Base-by-base conservation (phyloP, 1,140 invertebrate genomes). In the Zaprionus africanus region DNA sequence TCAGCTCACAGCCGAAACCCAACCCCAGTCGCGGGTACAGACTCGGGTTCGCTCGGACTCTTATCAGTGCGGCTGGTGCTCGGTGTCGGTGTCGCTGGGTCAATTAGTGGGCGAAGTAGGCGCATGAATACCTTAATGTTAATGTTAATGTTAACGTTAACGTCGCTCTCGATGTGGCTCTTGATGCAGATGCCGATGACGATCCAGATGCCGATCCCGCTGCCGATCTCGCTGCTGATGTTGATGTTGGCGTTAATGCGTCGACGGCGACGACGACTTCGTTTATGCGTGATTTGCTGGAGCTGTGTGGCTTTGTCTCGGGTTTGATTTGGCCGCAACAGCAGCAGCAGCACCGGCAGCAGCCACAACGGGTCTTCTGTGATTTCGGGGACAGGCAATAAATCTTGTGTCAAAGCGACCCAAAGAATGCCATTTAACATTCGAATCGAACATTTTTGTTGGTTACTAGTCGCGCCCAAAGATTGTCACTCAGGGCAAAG, bases 61-160 rank as follows among this genome's bases (percentile, higher is more conserved):
- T 81, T 86, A 78, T 78, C 78, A 84, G 56, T 60, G 1, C 19
- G 46, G 26, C 61, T 60, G 49, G 31, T 76, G 36, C 34, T 34
- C 7, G 46, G 53, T 59, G 57, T 66, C 79, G 71, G 78, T 82
- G 77, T 90, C 61, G 81, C 68, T 77, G 81, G 70, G 71, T 90
- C 86, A 90, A 90, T 90, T 90, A 90, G 86, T 86, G 87, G 86
- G 87, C 86, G 87, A 90, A 73, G 82, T 90, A 76, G 87, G 82
- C 82, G 86, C 86, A 90, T 90, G 90, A 90, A 90, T 90, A 90
- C 82, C 62, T 87, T 83, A 79, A 86, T 66, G 76, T 76, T 75
- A 69, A 65, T 68, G 72, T 80, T 83, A 75, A 79, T 63, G 80
- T 56, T 66, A 53, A 83, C 66, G 76, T 74, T 82, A 82, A 76